Evolutionary conservation across 1,140 invertebrate genomes (phyloP).

Genomic region (Cyphomyrmex costatus): DNA sequence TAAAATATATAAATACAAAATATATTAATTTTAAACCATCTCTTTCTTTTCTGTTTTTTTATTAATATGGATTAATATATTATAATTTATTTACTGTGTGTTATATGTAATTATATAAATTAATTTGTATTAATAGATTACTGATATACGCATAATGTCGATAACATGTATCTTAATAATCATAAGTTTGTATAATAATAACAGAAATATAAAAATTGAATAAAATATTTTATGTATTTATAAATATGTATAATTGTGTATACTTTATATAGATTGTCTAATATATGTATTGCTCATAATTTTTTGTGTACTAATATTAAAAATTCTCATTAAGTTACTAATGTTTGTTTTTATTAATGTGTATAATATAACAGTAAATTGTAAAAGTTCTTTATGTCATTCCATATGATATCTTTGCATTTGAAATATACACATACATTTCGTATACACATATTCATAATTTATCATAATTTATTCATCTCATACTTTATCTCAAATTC

Average conservation of each 20-base stretch:
- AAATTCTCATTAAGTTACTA: conserved; percentile 8
- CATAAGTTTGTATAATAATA: background rate
- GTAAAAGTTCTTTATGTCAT: conserved; percentile 7
- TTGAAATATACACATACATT: background rate
- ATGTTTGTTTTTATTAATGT: background rate
- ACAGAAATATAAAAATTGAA: conserved; percentile 15
- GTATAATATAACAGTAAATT: conserved; percentile 40
- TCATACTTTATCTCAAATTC: background rate
- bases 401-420: background rate
- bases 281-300: background rate
- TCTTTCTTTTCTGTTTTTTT: background rate
- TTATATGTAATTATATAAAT: background rate
- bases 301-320: conserved; percentile 4
- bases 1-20: background rate
- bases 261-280: conserved; percentile 39
- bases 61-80: background rate
- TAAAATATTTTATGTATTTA: background rate
- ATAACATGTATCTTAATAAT: background rate
- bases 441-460: background rate
- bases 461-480: background rate
- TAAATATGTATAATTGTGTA: conserved; percentile 27
- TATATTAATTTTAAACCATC: background rate
- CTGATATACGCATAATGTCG: background rate
- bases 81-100: background rate
- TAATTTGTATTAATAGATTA: background rate